Percentiles rank a stretch among this genome's conserved stretches.
These are phyloP conservation scores for Eriosoma lanigerum DNA, from an alignment of 1,140 invertebrate genomes.

Conservation along the genomic window DNA sequence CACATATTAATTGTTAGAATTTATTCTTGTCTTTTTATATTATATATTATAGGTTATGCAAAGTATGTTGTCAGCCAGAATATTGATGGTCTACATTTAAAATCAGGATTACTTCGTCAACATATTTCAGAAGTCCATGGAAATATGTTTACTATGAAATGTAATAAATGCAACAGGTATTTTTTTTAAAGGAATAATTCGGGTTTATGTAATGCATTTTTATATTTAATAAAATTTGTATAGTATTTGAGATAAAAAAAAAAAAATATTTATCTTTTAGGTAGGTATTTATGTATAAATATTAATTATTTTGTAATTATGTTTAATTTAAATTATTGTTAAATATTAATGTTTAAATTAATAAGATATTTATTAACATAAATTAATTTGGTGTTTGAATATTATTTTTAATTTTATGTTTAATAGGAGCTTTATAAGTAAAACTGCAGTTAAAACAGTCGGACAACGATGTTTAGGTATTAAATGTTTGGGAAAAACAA, in stretches of 20 bases:
- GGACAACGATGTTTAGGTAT: conserved; percentile 85
- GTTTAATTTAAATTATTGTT: too few relatives aligned
- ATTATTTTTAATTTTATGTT: not conserved
- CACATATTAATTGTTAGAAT: not conserved
- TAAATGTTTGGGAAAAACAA: conserved; percentile 67
- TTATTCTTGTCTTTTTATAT: not conserved
- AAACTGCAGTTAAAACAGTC: conserved; percentile 79
- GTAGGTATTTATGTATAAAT: too few relatives aligned
- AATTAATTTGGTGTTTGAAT: too few relatives aligned
- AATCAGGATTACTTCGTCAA: conserved; percentile 79
- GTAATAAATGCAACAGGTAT: conserved; percentile 85
- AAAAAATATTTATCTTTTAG: too few relatives aligned
- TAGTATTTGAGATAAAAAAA: too few relatives aligned
- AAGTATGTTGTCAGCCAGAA: conserved; percentile 95
- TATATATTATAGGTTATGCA: conserved; percentile 63
- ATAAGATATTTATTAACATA: too few relatives aligned
- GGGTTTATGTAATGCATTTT: too few relatives aligned
- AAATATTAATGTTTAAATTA: too few relatives aligned
- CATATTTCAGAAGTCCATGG: conserved; percentile 93
- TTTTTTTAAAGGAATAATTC: too few relatives aligned
- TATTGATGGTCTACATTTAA: conserved; percentile 95
- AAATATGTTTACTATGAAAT: conserved; percentile 97
- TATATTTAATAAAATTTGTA: too few relatives aligned
- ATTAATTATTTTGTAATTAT: too few relatives aligned
- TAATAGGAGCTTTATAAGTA: conserved; percentile 78